Base-by-base conservation (phyloP, 2,888 invertebrate genomes). In the Hyposoter dolosus region DNA sequence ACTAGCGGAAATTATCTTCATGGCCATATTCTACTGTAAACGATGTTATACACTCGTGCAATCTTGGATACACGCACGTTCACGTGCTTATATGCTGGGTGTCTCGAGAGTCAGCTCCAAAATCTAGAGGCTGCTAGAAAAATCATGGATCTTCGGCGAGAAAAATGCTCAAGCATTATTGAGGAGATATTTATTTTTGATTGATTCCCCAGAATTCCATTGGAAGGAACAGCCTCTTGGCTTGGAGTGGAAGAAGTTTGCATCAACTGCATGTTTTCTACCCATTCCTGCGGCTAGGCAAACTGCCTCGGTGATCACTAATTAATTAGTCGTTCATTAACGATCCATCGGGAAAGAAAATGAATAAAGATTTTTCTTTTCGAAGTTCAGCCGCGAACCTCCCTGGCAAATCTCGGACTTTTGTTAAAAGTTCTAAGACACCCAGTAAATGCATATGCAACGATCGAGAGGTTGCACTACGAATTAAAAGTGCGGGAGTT, bases 1-100 rank as follows among this genome's bases (percentile, higher is more conserved):
- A 35, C 78, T 56, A 50, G 65, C 72, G 65, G 72, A 81, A 81
- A 81, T 81, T 81, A 81, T 81, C 80, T 72, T 81, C 72, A 81
- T 56, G 80, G 80, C 65, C 80, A 65, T 65, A 81, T 72, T 65
- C 71, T 35, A 35, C 35, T 53, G 47, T 72, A 32, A 63, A 65
- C 35, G 47, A 35, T 50, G 50, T 81, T 65, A 40, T 40, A 65
- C 50, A 53, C 53, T 35, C 40, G 80, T 50, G 65, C 40, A 72
- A 74, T 40, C 72, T 43, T 72, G 47, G n/a, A 72, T 40, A 63
- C 45, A 40, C 40, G 12, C 17, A 68, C n/a, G 63, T 35, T 45
- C 32, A 32, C 43, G 45, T 63, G 45, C n/a, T 23, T 5, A 53
- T 28, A 43, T 53, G 23, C 28, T 28, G 60, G 60, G 60, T 60